Evolutionary conservation across 2,113 vertebrate genomes (phyloP).

Genomic region (Stigmatopora nigra): DNA sequence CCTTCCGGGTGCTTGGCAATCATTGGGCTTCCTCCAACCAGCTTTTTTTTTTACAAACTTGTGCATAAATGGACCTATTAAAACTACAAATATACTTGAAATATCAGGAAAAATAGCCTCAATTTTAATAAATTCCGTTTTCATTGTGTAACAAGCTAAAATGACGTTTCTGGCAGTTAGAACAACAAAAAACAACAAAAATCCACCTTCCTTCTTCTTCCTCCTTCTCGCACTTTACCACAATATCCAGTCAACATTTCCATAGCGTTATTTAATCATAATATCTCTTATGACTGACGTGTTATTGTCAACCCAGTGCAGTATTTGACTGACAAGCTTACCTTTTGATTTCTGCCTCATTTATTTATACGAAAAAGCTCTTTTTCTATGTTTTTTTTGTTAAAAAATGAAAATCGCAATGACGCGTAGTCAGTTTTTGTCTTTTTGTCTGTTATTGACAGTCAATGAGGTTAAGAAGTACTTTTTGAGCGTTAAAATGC

Average conservation of each 20-base stretch:
- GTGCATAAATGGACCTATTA: not conserved
- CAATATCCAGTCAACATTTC: constrained; percentile 44
- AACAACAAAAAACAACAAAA: no score
- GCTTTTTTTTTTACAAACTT: not conserved
- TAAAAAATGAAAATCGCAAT: not conserved
- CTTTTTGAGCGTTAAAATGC: not conserved
- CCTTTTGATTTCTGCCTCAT: not conserved
- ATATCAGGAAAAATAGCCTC: no score
- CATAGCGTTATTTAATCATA: not conserved
- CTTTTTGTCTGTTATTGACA: no score
- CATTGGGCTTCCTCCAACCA: constrained; percentile 7
- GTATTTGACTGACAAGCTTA: not conserved
- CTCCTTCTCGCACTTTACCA: constrained; percentile 65
- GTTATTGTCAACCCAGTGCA: not conserved
- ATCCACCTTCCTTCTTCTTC: not conserved
- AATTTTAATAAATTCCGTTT: constrained; percentile 1
- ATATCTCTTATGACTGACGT: not conserved
- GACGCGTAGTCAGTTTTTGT: constrained; percentile 32
- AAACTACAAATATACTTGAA: not conserved
- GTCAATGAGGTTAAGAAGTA: not conserved
- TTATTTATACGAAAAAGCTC: not conserved
- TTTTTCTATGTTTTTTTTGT: constrained; percentile 3
- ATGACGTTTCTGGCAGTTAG: constrained; percentile 50
- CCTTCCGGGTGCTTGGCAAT: constrained; percentile 22
- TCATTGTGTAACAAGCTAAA: constrained; percentile 34